A percentile compares a stretch with the other conserved stretches of the same genome.
Conservation (phyloP, 2,113 vertebrate genomes). For the Macrotis lagotis region DNA sequence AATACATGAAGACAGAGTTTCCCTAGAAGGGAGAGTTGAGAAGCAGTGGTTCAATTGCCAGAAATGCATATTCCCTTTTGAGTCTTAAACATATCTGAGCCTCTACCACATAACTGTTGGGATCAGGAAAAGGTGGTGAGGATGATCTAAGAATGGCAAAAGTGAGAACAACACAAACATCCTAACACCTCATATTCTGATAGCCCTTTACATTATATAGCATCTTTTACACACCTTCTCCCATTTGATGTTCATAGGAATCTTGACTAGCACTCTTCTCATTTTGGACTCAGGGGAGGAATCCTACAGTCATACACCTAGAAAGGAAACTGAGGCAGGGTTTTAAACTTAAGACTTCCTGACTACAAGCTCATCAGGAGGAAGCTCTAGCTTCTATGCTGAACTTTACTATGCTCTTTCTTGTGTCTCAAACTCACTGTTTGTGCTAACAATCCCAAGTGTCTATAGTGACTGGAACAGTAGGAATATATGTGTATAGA, state of each 20-base stretch:
- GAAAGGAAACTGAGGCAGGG: background rate
- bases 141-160: background rate
- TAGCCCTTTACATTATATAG: background rate
- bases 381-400: background rate
- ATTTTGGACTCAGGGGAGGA: background rate
- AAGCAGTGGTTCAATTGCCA: background rate
- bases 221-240: background rate
- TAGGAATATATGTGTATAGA: background rate
- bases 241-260: background rate
- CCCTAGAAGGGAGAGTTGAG: background rate
- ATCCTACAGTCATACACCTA: background rate
- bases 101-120: background rate
- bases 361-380: background rate
- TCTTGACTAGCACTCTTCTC: background rate
- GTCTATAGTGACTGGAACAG: background rate
- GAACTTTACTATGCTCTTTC: background rate
- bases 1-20: background rate
- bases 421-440: background rate
- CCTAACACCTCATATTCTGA: background rate
- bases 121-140: background rate
- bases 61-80: background rate
- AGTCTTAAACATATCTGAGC: background rate
- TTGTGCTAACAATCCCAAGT: background rate
- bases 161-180: background rate
- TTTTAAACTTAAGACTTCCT: background rate